Base-by-base conservation (phyloP, 1,140 invertebrate genomes). In the Anoplolepis gracilipes region DNA sequence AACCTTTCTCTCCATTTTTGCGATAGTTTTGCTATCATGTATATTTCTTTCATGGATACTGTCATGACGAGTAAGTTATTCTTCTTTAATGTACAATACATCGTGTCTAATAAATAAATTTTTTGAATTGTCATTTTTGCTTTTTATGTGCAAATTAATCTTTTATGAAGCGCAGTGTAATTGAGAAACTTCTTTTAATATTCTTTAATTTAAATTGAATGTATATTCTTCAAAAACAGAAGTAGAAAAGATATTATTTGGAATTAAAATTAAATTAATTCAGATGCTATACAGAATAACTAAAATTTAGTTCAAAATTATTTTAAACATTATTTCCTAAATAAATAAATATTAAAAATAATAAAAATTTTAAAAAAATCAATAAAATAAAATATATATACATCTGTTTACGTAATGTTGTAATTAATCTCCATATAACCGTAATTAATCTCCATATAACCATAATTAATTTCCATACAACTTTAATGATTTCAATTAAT, bases 81-180 rank as follows among this genome's bases (percentile, higher is more conserved):
- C 11, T 46, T 42, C 19, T 13, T 67, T 46, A 67, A 46, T 25
- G 61, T 30, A 46, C 36, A 67, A 16, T n/a, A n/a, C n/a, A n/a
- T 10, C 36, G 22, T 11, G 64, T 36, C 8, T 67, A 67, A 67
- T 67, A 67, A 67, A 39, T 67, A 67, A 10, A 39, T 39, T 67
- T 39, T 39, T n/a, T 16, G 8, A 33, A 0, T 19, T 64, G 8
- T 33, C 25, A 4, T 30, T 16, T 61, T 25, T n/a, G n/a, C n/a
- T 30, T 16, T 61, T 61, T 25, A 42, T 30, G 25, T 16, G 33
- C 33, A 22, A 11, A 11, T 65, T 33, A n/a, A 33, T 33, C 19
- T n/a, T 36, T 36, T 22, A 33, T 19, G 19, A 36, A 16, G 22
- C 8, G 19, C 30, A 10, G 16, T 3, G 30, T n/a, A 19, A 13